Evolutionary conservation across 2,888 invertebrate genomes (phyloP).

Genomic region (Chloroclysta siterata): DNA sequence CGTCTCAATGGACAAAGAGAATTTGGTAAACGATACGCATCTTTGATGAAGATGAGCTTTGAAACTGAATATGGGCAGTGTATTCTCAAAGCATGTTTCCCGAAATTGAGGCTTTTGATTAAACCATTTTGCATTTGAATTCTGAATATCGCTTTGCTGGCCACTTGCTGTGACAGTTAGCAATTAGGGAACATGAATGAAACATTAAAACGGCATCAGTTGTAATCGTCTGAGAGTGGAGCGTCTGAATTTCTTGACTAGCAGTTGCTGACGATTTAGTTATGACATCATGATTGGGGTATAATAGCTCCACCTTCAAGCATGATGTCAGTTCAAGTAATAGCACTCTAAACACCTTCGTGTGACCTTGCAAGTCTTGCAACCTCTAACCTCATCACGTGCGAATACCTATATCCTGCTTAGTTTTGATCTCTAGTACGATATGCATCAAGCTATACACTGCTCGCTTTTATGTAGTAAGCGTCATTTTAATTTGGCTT

Average conservation of each 20-base stretch:
- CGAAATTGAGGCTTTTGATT: not conserved
- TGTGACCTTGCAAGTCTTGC: not conserved
- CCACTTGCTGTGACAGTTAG: not conserved
- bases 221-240: not conserved
- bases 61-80: slow-evolving; percentile 19
- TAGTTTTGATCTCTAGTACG: slow-evolving; percentile 18
- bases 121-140: not conserved
- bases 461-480: too few relatives aligned
- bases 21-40: slow-evolving; percentile 23
- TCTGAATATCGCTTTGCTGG: not conserved
- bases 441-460: too few relatives aligned
- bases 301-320: not conserved
- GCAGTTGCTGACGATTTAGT: not conserved
- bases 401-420: not conserved
- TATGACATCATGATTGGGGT: not conserved
- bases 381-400: not conserved
- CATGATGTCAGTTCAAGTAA: slow-evolving; percentile 1
- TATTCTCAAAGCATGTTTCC: not conserved
- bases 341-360: slow-evolving; percentile 1
- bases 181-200: not conserved
- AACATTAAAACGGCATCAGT: not conserved
- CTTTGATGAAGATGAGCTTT: slow-evolving; percentile 8
- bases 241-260: not conserved
- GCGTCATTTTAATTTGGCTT: too few relatives aligned
- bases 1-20: not conserved